A percentile compares a stretch with the other conserved stretches of the same genome.
Evolutionary conservation across 1,140 invertebrate genomes (phyloP).

Genomic region (Sinonovacula constricta): DNA sequence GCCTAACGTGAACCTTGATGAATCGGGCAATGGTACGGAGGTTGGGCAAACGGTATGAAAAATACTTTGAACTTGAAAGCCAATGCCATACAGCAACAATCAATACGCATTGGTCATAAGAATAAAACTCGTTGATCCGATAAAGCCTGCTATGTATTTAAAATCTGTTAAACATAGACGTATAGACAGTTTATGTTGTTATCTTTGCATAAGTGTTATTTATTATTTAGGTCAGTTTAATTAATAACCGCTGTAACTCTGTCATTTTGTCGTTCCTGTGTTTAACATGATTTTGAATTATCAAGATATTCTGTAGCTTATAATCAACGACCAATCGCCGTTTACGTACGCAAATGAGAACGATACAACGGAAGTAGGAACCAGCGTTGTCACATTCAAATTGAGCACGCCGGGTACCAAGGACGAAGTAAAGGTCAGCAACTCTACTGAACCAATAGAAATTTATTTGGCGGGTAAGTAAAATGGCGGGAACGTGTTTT

Average conservation of each 20-base stretch:
- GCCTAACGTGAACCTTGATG: constrained; percentile 5
- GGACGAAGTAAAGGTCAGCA: constrained; percentile 32
- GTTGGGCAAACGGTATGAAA: constrained; percentile 43
- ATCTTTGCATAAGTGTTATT: too few species aligned
- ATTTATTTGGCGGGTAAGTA: constrained; percentile 31
- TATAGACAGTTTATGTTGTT: too few species aligned
- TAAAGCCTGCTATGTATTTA: too few species aligned
- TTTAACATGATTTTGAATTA: not conserved
- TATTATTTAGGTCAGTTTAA: not conserved
- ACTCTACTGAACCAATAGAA: constrained; percentile 46
- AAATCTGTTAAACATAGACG: too few species aligned
- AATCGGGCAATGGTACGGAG: constrained; percentile 37
- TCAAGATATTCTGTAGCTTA: constrained; percentile 21
- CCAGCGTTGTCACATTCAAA: constrained; percentile 45
- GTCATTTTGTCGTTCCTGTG: not conserved
- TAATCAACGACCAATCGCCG: constrained; percentile 39
- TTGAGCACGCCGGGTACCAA: constrained; percentile 42
- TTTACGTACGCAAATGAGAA: constrained; percentile 46
- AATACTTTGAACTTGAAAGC: too few species aligned
- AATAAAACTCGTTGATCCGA: too few species aligned
- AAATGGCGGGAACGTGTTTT: too few species aligned
- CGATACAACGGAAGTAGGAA: constrained; percentile 47
- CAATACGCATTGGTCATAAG: too few species aligned
- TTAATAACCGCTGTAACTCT: not conserved
- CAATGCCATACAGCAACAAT: too few species aligned